phyloP scores from a whole-genome alignment of 2,888 invertebrate species.

The Hemicrepidius hirtus region DNA sequence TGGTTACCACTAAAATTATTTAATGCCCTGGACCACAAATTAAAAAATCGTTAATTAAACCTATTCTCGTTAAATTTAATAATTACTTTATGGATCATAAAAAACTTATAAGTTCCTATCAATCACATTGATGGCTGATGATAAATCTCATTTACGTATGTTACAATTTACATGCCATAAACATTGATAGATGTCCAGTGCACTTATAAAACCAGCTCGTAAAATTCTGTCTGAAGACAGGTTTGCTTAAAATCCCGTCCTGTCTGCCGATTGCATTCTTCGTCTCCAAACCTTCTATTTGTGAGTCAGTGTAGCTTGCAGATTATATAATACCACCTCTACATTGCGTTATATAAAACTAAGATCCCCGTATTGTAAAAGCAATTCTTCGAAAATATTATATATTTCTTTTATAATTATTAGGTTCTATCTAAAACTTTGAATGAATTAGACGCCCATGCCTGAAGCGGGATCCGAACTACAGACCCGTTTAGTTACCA shows the following conservation, averaged over 20 bases:
- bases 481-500: too few relatives aligned
- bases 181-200: conserved; percentile 39
- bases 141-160: conserved; percentile 29
- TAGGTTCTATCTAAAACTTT: too few relatives aligned
- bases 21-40: too few relatives aligned
- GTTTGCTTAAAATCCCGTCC: conserved; percentile 58
- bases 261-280: conserved; percentile 58
- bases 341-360: conserved; percentile 2
- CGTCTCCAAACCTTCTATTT: conserved; percentile 32
- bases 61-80: too few relatives aligned
- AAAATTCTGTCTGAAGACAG: conserved; percentile 49
- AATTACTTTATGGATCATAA: too few relatives aligned
- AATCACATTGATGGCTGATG: conserved; percentile 14
- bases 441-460: too few relatives aligned
- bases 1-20: too few relatives aligned
- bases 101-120: background rate
- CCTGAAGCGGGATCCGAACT: too few relatives aligned
- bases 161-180: conserved; percentile 42
- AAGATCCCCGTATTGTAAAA: too few relatives aligned
- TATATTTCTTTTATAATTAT: too few relatives aligned
- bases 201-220: conserved; percentile 49
- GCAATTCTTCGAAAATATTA: too few relatives aligned
- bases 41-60: too few relatives aligned
- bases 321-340: conserved; percentile 38
- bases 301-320: conserved; percentile 21